Evolutionary conservation across 2,888 invertebrate species (phyloP).

Genomic region (Catonia carolina): DNA sequence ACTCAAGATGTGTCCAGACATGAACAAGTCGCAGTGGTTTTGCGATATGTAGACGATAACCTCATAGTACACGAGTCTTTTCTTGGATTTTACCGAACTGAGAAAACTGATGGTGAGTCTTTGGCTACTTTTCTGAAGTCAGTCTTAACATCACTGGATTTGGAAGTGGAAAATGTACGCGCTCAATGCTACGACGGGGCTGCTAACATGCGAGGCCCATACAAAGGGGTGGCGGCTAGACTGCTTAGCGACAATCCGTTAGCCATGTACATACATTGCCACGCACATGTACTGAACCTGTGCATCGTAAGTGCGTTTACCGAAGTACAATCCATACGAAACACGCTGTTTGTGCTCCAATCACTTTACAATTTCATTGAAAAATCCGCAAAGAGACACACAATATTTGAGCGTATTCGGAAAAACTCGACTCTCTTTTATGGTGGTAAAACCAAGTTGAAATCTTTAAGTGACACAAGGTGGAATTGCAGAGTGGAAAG

Average conservation of each 20-base stretch:
- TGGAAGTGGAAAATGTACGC: too few species aligned
- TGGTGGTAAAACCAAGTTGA: conserved; percentile 12
- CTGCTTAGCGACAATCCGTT: conserved; percentile 10
- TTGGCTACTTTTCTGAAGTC: too few species aligned
- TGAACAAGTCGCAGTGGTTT: too few species aligned
- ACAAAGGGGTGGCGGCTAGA: conserved; percentile 15
- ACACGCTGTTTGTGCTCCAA: conserved; percentile 13
- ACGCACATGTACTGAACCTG: conserved; percentile 13
- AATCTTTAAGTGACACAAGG: conserved; percentile 18
- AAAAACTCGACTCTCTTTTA: conserved; percentile 14
- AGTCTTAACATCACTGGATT: too few species aligned
- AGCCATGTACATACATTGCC: conserved; percentile 16
- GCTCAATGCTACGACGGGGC: too few species aligned
- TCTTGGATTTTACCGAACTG: too few species aligned
- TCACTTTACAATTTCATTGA: conserved; percentile 14
- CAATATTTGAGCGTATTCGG: conserved; percentile 14
- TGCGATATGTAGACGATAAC: too few species aligned
- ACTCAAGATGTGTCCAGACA: too few species aligned
- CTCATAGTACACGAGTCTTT: too few species aligned
- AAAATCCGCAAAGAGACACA: conserved; percentile 17
- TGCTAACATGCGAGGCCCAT: conserved; percentile 15
- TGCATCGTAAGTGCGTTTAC: conserved; percentile 12
- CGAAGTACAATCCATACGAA: conserved; percentile 11
- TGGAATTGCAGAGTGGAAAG: conserved; percentile 17
- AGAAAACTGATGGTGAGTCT: too few species aligned